Conservation (phyloP, 2,888 invertebrate species). For the Biston stratarius region DNA sequence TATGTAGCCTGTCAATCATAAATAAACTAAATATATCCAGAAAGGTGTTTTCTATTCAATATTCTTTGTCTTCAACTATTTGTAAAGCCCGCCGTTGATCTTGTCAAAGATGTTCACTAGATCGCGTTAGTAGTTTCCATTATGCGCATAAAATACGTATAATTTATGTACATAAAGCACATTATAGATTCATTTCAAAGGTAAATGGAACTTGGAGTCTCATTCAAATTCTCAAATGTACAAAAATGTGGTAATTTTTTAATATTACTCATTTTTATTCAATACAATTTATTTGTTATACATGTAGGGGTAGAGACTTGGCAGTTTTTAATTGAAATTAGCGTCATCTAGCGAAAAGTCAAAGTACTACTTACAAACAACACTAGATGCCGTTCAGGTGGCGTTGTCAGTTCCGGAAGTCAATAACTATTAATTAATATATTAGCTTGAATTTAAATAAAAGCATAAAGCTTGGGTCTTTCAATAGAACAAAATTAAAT, state of each 20-base stretch:
- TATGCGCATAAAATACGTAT: not conserved
- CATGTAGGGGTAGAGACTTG: not conserved
- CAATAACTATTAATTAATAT: conserved; percentile 16
- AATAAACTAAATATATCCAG: not conserved
- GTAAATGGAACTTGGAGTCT: not conserved
- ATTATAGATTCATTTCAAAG: not conserved
- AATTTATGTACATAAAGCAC: no score
- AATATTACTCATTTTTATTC: not conserved
- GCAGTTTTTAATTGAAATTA: not conserved
- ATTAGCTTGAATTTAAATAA: conserved; percentile 19
- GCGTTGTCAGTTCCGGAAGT: conserved; percentile 50
- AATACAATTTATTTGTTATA: not conserved
- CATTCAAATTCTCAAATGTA: not conserved
- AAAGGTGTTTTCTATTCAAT: no score
- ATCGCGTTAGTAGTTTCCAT: conserved; percentile 9
- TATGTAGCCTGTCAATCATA: no score
- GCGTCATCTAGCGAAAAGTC: conserved; percentile 14
- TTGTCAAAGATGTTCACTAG: conserved; percentile 3
- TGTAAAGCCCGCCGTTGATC: not conserved
- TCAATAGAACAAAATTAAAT: not conserved
- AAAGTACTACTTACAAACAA: not conserved
- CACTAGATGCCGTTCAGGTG: conserved; percentile 38
- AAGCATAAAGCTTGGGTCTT: conserved; percentile 35
- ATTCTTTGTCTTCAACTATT: not conserved
- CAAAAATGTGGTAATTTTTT: no score